Evolutionary conservation across 1,140 invertebrate species (phyloP), one percentile per base, ranked within the genome.

Genomic region (Nomia melanderi): DNA sequence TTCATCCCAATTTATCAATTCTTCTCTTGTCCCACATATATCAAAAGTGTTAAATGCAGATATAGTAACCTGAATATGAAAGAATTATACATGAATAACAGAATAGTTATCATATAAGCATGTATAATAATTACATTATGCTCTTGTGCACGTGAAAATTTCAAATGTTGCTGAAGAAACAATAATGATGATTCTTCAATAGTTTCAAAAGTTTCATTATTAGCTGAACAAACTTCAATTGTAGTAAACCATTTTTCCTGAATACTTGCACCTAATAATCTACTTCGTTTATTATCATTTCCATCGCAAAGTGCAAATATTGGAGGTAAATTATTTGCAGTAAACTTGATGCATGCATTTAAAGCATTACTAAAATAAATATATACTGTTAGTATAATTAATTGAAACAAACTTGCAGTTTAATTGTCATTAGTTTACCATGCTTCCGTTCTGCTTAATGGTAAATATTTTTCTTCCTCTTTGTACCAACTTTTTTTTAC

Each of bases 301-400:
- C 74, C 83, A 75, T 90, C 77, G 2, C 88, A 90, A 41, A 91
- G 72, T 36, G 77, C 86, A 72, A 91, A 86, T 79, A 90, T 71
- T 47, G 88, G 86, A 14, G 75, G 60, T 20, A 56, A 77, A 62
- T 81, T 70, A 73, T 77, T 62, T 31, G 65, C 39, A 27, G 54
- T 44, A 23, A 33, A n/a, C 23, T 74, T 41, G 33, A 81, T 44
- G 47, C 71, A 83, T 0, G 1, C 1, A 53, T 84, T 84, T 17
- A 83, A 39, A 36, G 63, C 44, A 33, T 25, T 60, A 41, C 82
- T 84, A 29, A 41, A 77, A 77, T 33, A 63, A 66, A 56, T 25
- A 31, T 3, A 11, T 47, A 60, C 41, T 64, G 14, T 20, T 44
- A 36, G 39, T 53, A 27, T 44, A 11, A 50, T n/a, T 14, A 17